Percentiles rank a stretch among this genome's conserved stretches.
Conservation (phyloP, 2,888 invertebrate genomes). For the Gnatocerus cornutus region DNA sequence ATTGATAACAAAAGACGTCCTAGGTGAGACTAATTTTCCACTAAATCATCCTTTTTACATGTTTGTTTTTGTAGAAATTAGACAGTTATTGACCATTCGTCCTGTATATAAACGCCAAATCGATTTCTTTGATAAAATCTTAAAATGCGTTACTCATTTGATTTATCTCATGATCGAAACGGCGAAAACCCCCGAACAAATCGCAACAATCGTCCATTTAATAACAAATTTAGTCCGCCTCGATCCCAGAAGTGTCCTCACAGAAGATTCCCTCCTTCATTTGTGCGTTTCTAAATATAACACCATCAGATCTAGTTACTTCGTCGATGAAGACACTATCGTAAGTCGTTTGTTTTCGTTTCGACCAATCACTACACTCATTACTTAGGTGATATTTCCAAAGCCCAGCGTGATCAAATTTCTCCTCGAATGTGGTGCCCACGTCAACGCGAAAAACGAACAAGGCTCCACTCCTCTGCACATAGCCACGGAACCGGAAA, state of each 20-base stretch:
- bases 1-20: constrained; percentile 78
- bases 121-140: constrained; percentile 86
- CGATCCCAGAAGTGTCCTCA: constrained; percentile 80
- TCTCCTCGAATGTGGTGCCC: constrained; percentile 85
- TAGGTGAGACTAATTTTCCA: constrained; percentile 60
- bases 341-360: constrained; percentile 59
- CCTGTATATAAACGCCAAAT: constrained; percentile 86
- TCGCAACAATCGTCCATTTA: constrained; percentile 69
- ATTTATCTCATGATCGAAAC: constrained; percentile 81
- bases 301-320: constrained; percentile 85
- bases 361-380: constrained; percentile 5
- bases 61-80: constrained; percentile 70
- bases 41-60: constrained; percentile 5
- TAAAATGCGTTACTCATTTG: constrained; percentile 87
- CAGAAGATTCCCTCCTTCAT: constrained; percentile 89
- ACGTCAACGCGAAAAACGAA: constrained; percentile 84
- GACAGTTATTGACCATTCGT: constrained; percentile 73
- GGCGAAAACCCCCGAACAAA: constrained; percentile 73
- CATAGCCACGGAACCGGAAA: constrained; percentile 84
- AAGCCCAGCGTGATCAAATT: constrained; percentile 79
- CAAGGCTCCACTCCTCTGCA: constrained; percentile 87
- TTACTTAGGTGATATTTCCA: constrained; percentile 81
- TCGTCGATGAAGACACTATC: constrained; percentile 78
- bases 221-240: constrained; percentile 76
- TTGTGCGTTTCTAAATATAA: constrained; percentile 86